Evolutionary conservation across 2,797 vertebrate genomes (phyloP), one percentile per base, ranked within the genome.

Genomic region (Epinephelus awoara): DNA sequence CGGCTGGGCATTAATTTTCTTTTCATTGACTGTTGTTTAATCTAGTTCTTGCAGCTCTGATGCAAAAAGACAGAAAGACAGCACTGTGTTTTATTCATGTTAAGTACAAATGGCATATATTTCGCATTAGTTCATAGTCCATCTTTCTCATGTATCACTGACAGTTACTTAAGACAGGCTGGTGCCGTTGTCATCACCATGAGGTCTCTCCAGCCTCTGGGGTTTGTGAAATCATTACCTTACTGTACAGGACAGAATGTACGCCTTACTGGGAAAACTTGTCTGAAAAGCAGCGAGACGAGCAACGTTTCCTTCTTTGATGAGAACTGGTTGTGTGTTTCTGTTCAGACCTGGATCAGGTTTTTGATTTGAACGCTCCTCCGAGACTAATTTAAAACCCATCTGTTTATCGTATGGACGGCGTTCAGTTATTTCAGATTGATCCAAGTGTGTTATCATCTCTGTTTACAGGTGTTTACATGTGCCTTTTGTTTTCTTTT

Each of bases 401-500:
- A 59, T 59, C 49, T 34, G 40, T 34, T 29, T 58, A 2, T 69
- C 50, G 70, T 15, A 23, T 27, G 2, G 47, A 50, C 25, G n/a
- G 10, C 6, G 67, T 58, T 67, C 7, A 12, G 17, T 61, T 8
- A 61, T 27, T 7, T 68, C n/a, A 17, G 4, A 34, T 34, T 29
- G 63, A 69, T 80, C 50, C 46, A 40, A 57, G n/a, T 82, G 54
- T 75, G 57, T 74, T 38, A 3, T 85, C 50, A 6, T 72, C 67
- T 54, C 38, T 70, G 85, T 87, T 87, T 83, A 82, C 82, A 78
- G 44, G 21, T 65, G 85, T 87, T 87, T 83, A 82, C 82, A 78
- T 40, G 21, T 66, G 73, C 62, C 67, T 88, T 38, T 65, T 71
- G 3, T 79, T 68, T 66, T 59, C 49, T 82, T 65, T 75, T 82